Evolutionary conservation across 2,797 vertebrate species (phyloP), one percentile per base, ranked within the genome.

Genomic region (Stomatorhinus walkeri): DNA sequence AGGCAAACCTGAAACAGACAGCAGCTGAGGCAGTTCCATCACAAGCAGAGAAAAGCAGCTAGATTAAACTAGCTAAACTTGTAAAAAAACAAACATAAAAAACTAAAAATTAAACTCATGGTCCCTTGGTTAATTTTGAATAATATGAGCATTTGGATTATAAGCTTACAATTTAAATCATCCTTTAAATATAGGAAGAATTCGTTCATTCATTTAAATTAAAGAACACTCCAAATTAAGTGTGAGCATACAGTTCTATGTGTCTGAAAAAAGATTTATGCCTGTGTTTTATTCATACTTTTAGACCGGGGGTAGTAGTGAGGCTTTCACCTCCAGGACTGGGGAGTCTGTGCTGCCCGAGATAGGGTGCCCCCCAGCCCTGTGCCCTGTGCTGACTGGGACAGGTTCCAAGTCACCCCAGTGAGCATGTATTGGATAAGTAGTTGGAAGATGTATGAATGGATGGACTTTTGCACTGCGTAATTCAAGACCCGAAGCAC

Each of bases 401-500:
- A 72, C 16, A 16, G 68, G 68, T 14, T 16, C 32, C 68, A 72
- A 12, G 68, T 72, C 32, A 40, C 28, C 68, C 12, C 4, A 72
- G 28, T 72, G 1, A 72, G 68, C 14, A 32, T 72, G 68, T 72
- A 19, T 36, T 72, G 64, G 64, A 36, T 36, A 36, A 36, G 12
- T 16, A 72, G 28, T 72, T 72, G 68, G 32, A 72, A 72, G 28
- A 72, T 43, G 36, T 8, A 43, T 9, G 36, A n/a, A 79, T 81
- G 40, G 76, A 81, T 81, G 40, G 40, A 81, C 76, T 81, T 90
- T 88, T 89, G 89, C 90, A 59, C 88, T 87, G 89, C 90, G 91
- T 91, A 90, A 90, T 89, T 83, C 91, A 89, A 89, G 54, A 90
- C 90, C 0, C 68, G 89, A 90, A 89, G 88, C 91, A 91, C 89